Evolutionary conservation across 1,140 invertebrate species (phyloP), one percentile per base, ranked within the genome.

Genomic region (Arion vulgaris): DNA sequence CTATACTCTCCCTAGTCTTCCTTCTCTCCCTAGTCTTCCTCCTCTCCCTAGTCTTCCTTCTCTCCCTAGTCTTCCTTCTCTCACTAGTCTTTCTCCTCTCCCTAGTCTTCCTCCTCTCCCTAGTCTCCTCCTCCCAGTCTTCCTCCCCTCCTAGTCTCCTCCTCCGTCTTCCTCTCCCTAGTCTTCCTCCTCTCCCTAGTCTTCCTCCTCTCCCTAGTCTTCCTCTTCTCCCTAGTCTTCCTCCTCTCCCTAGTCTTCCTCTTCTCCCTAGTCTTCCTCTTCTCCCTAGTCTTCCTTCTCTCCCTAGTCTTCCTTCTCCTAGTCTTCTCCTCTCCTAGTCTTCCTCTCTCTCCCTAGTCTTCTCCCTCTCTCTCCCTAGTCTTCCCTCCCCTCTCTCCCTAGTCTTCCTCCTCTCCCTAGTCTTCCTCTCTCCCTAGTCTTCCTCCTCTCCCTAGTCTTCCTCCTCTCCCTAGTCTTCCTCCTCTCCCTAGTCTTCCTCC

Each of bases 281-380:
- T 32, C 17, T n/a, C 34, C 11, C 15, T 23, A 11, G 68, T 19
- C 38, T 15, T 23, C 11, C n/a, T 13, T 74, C 72, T 74, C 13
- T 74, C 72, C 45, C 36, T 45, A 38, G 41, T 9, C 45, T 26
- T 57, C 51, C 23, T 4, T 57, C 51, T 74, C 7, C 45, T 39
- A 28, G 1, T 74, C 41, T 45, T 7, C 45, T 19, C 45, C 36
- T 74, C n/a, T 39, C 36, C 45, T 13, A 45, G 1, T 74, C 72
- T 74, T 7, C n/a, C 41, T 45, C 36, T 74, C 38, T 74, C 38
- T 74, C 36, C 45, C 72, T 74, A 4, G 41, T 26, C n/a, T 9
- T 74, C 72, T 74, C 13, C 45, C 41, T 71, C n/a, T 71, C 68
- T 69, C 11, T 71, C 66, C 72, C 66, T n/a, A n/a, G n/a, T 71